phyloP scores from a whole-genome alignment of 2,888 invertebrate genomes.

The Tetrapedia diversipes region DNA sequence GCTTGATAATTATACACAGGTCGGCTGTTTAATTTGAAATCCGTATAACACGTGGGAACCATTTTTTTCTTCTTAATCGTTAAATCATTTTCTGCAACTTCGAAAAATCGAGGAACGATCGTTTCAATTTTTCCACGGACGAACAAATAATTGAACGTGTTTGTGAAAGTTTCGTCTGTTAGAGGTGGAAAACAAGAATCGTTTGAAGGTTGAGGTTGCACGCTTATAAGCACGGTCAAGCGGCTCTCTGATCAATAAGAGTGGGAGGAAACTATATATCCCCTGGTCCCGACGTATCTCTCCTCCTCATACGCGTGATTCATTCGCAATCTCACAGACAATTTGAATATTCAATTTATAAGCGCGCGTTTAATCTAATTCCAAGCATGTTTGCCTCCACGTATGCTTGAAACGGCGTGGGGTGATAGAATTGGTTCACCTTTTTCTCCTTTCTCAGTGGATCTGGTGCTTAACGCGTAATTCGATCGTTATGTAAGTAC shows the following conservation, averaged over 20 bases:
- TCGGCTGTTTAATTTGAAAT: conserved; percentile 31
- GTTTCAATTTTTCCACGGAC: too few relatives aligned
- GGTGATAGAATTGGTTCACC: background rate
- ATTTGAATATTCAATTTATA: conserved; percentile 30
- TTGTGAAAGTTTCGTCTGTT: conserved; percentile 18
- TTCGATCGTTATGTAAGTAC: background rate
- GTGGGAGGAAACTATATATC: conserved; percentile 19
- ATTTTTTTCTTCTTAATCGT: too few relatives aligned
- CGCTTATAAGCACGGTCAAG: conserved; percentile 56
- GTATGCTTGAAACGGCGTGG: background rate
- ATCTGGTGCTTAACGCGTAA: too few relatives aligned
- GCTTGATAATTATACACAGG: conserved; percentile 1
- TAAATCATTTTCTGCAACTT: too few relatives aligned
- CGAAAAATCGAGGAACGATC: too few relatives aligned
- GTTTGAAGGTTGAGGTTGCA: conserved; percentile 62
- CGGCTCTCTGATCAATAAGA: conserved; percentile 56
- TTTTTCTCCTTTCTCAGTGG: background rate
- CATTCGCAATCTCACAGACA: conserved; percentile 39
- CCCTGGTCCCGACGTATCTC: conserved; percentile 5
- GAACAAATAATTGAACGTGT: too few relatives aligned
- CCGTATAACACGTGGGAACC: background rate
- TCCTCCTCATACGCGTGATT: background rate
- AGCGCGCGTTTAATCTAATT: background rate
- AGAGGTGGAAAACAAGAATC: conserved; percentile 33
- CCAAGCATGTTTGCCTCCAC: background rate